Percentiles rank a stretch among this genome's conserved stretches.
phyloP scores from a whole-genome alignment of 1,140 invertebrate genomes.

The Drosophila lacertosa region DNA sequence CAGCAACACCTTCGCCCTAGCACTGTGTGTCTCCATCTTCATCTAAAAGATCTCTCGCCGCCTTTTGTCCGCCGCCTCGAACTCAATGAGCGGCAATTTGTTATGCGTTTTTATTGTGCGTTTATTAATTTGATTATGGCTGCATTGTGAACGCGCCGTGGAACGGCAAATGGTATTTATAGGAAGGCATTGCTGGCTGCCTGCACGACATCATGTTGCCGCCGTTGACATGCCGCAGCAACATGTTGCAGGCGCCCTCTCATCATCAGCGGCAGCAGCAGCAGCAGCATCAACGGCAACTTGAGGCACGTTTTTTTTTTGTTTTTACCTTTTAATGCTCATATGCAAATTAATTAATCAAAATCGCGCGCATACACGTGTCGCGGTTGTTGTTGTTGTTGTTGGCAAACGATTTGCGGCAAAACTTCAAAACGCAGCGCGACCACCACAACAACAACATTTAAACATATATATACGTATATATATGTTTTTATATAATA shows the following conservation, averaged over 20 bases:
- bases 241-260: constrained; percentile 20
- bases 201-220: constrained; percentile 15
- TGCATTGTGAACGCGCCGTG: constrained; percentile 67
- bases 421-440: constrained; percentile 73
- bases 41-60: constrained; percentile 1
- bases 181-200: constrained; percentile 30
- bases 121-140: constrained; percentile 79
- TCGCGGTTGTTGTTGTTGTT: constrained; percentile 31
- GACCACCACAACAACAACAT: constrained; percentile 29
- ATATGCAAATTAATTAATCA: constrained; percentile 82
- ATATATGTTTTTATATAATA: neutral
- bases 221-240: constrained; percentile 16
- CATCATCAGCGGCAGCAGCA: constrained; percentile 15
- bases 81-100: constrained; percentile 70
- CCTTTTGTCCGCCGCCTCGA: constrained; percentile 36
- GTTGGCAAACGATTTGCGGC: constrained; percentile 74
- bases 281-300: constrained; percentile 21
- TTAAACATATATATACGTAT: neutral
- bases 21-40: neutral
- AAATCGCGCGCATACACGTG: constrained; percentile 62
- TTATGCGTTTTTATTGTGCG: constrained; percentile 81
- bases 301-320: constrained; percentile 71
- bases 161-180: constrained; percentile 52
- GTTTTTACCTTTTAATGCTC: constrained; percentile 71
- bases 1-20: constrained; percentile 32